Evolutionary conservation across 2,113 vertebrate genomes (phyloP), one percentile per base, ranked within the genome.

Genomic region (Donacobius atricapilla): DNA sequence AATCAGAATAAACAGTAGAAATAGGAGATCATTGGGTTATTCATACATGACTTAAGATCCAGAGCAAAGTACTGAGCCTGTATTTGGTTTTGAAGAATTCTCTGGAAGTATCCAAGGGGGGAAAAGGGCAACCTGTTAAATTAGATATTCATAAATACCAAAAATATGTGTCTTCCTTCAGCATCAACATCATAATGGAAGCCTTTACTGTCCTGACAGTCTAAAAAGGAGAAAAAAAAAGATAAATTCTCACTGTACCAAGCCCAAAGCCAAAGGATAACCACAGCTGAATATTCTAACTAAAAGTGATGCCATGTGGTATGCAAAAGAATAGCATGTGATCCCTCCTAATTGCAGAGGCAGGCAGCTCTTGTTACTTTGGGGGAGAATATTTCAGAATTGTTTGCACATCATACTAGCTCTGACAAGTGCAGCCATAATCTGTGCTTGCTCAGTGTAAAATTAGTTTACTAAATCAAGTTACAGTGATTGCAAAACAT

Each of bases 1-100:
- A 63, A 35, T 47, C 23, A 58, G 15, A 76, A 63, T 14, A 87
- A 81, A 33, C 3, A 58, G 7, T 45, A 14, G 40, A 61, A 70
- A 39, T 11, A 70, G 61, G 22, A 42, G 31, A 48, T 51, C 12
- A 33, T 14, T 83, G 5, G 11, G 3, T 15, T 39, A 66, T 35
- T 10, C 7, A n/a, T 31, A 5, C 60, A 13, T 18, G 9, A 42
- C 39, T 61, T 66, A 83, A 66, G 15, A 66, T 50, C 13, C 13
- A 70, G 25, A 56, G 13, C 15, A 66, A 78, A 79, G 3, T 65
- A 27, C 12, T n/a, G 7, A 78, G 40, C 0, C 0, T 16, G 6
- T 42, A 4, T 65, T 73, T 78, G 42, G 6, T 56, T 92, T 65
- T 30, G 11, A 78, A 60, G 27, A 65, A 65, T 79, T 78, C 19